Base-by-base conservation (phyloP, 2,113 vertebrate species). In the Sander vitreus region DNA sequence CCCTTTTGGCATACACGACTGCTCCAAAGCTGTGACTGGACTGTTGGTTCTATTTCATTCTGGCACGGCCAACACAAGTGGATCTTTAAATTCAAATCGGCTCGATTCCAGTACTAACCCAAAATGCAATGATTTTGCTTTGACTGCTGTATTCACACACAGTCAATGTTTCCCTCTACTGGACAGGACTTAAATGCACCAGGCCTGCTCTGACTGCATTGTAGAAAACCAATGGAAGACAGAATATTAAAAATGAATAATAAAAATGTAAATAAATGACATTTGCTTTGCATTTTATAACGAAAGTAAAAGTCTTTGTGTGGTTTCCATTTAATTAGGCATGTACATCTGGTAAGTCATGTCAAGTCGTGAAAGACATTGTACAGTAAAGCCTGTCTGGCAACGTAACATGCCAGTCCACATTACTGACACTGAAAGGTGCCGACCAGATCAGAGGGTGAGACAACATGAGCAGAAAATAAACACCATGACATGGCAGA, bases 321-420 rank as follows among this genome's bases (percentile, higher is more conserved):
- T 33, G 64, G 71, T 83, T 88, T 86, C 69, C 51, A 18, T 59
- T 85, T 53, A 69, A 82, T 85, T 23, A 62, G 71, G 74, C 80
- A 55, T 63, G 65, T 76, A 62, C 36, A 86, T 57, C 48, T 75
- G 43, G n/a, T 70, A 78, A 80, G 39, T 43, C 39, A 43, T 43
- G 39, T 43, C 39, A 43, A 43, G 10, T 43, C 59, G 36, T 12
- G 21, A 60, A 48, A 81, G 70, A 77, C 75, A 67, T 1, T 36
- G 59, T 76, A 43, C 39, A 43, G 39, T 43, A 15, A 69, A 70
- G 64, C 57, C 27, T 19, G 58, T 62, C 66, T 25, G 14, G 5
- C 36, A 50, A 77, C n/a, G 63, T 18, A 39, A 74, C 83, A 77
- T 85, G 83, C 81, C 63, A 13, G n/a, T 60, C 39, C 30, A 80